Base-by-base conservation (phyloP, 2,797 vertebrate genomes). In the Sebastiscus tertius region DNA sequence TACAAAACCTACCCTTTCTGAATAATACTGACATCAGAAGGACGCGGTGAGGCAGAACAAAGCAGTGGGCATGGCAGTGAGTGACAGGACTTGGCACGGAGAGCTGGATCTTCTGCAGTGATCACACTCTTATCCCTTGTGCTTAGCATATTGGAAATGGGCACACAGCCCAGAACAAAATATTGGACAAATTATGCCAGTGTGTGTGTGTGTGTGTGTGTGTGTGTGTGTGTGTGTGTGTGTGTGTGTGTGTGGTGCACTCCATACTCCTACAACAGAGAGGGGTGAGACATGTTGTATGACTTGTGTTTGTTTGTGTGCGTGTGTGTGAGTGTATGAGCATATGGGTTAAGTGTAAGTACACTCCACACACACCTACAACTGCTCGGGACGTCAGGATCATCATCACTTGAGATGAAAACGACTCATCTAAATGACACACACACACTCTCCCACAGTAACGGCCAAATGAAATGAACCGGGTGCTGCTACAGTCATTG, bases 81-180 rank as follows among this genome's bases (percentile, higher is more conserved):
- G 81, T 93, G 92, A 91, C 91, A 88, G 84, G 70, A 84, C 79
- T 92, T 92, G 93, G 92, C 91, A 90, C 59, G 61, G 66, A 70
- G 82, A 84, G 78, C 62, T 80, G 89, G 72, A 85, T 90, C 91
- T 90, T 92, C 79, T 86, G 87, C 75, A 91, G 85, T 92, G 89
- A 93, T 93, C 90, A 89, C 82, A 86, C 87, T 90, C 89, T 93
- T 87, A 93, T 93, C 89, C 85, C 87, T 80, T 72, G 88, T 90
- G 92, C 85, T 94, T 88, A 90, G 91, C 88, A 91, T 91, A 90
- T 92, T 92, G 89, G 85, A 89, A 89, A 87, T 84, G 84, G 95
- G 93, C 91, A 89, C 60, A 3, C 63, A 84, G 94, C 93, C 94
- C 92, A 85, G 92, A 88, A 92, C 85, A 86, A 92, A 94, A 93